phyloP scores from a whole-genome alignment of 2,888 invertebrate species.

The Chrysodeixis includens region DNA sequence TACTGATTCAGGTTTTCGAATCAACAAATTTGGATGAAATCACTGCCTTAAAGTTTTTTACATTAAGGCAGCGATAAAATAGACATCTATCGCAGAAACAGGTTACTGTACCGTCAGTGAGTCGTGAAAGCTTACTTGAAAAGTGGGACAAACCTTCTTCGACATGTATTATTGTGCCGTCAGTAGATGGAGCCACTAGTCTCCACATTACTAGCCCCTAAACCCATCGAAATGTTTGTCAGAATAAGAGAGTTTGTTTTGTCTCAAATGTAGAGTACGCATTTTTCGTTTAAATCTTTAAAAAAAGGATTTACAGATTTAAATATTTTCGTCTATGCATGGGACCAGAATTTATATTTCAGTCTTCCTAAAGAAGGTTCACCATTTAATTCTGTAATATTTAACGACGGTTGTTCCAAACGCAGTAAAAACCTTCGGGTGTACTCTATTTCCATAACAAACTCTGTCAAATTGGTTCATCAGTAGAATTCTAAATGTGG shows the following conservation, averaged over 20 bases:
- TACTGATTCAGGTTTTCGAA: too few relatives aligned
- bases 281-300: too few relatives aligned
- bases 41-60: too few relatives aligned
- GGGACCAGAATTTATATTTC: not conserved
- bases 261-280: too few relatives aligned
- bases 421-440: too few relatives aligned
- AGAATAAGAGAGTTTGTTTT: too few relatives aligned
- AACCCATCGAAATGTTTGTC: too few relatives aligned
- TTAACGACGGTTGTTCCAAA: not conserved
- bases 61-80: not conserved
- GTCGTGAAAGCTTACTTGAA: not conserved
- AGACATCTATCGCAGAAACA: constrained; percentile 2
- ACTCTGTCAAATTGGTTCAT: not conserved
- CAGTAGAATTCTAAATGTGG: not conserved
- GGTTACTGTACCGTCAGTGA: not conserved
- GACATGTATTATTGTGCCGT: not conserved
- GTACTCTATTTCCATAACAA: not conserved
- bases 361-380: too few relatives aligned
- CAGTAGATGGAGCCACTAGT: constrained; percentile 46
- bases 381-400: not conserved
- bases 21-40: too few relatives aligned
- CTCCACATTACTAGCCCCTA: not conserved
- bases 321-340: too few relatives aligned
- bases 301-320: too few relatives aligned
- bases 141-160: not conserved